Evolutionary conservation across 2,113 vertebrate species (phyloP).

Genomic region (Colaptes auratus): DNA sequence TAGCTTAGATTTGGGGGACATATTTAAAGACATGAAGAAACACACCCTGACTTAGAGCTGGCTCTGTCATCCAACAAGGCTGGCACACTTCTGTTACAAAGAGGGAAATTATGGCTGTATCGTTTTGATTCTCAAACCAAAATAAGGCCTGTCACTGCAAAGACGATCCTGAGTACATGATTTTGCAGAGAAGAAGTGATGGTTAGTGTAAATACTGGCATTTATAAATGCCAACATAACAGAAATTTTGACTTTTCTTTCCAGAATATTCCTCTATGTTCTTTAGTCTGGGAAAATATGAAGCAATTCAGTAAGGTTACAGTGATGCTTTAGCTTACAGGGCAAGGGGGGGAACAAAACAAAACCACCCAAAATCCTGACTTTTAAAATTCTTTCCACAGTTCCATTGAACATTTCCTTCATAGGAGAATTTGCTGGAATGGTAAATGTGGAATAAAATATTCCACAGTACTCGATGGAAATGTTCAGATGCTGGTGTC

Average conservation of each 20-base stretch:
- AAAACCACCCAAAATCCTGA: not conserved
- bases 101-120: not conserved
- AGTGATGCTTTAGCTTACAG: not conserved
- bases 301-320: slow-evolving; percentile 1
- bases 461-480: not conserved
- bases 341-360: not conserved
- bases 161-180: not conserved
- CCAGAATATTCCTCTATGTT: not conserved
- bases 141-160: not conserved
- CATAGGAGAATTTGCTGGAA: not conserved
- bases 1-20: not conserved
- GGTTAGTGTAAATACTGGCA: not conserved
- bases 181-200: not conserved
- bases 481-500: not conserved
- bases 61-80: not conserved
- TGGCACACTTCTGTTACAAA: not conserved
- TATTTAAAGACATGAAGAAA: not conserved
- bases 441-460: slow-evolving; percentile 18
- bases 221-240: not conserved
- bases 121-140: not conserved
- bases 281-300: slow-evolving; percentile 31
- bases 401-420: slow-evolving; percentile 8
- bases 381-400: slow-evolving; percentile 6
- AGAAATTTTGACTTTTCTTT: not conserved
- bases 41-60: not conserved